Evolutionary conservation across 2,888 invertebrate species (phyloP), one percentile per base, ranked within the genome.

Genomic region (Chrysodeixis includens): DNA sequence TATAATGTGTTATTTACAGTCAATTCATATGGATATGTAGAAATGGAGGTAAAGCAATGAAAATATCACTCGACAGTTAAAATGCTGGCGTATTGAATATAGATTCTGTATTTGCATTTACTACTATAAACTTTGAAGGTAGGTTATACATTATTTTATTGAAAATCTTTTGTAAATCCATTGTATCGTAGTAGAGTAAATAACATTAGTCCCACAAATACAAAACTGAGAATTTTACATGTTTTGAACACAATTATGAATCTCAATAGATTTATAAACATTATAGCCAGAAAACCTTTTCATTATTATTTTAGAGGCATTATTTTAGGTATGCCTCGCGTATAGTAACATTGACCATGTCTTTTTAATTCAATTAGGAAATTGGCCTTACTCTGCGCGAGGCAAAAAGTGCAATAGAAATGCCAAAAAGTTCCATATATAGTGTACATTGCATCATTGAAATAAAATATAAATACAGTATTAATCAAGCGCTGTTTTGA

Each of bases 211-310:
- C 64, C 62, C 59, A 62, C 32, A 62, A 35, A 7, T 56, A 70
- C 69, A 51, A 56, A 65, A 65, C 65, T 64, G 67, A 80, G 76
- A 75, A 68, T 76, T 53, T 26, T 52, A 52, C 49, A 52, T 44
- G 57, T 60, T 61, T n/a, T 66, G n/a, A 51, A 78, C 68, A 69
- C 75, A 71, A 66, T 62, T 53, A 72, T 30, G 62, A 58, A 57
- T 32, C 46, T 59, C 18, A 52, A 20, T 52, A 52, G 12, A 20
- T 52, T 26, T 22, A 12, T 6, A 26, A 26, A 52, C 12, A 26
- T 49, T 46, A 20, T 49, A 49, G 46, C 46, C 46, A 10, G 46
- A 18, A 16, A 20, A 49, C 18, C 46, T 49, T 49, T 20, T 9
- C 16, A 18, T 49, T 10, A 49, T 49, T 12, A 49, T 49, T 18